Evolutionary conservation across 1,140 invertebrate species (phyloP).

Genomic region (Drosophila gunungcola): DNA sequence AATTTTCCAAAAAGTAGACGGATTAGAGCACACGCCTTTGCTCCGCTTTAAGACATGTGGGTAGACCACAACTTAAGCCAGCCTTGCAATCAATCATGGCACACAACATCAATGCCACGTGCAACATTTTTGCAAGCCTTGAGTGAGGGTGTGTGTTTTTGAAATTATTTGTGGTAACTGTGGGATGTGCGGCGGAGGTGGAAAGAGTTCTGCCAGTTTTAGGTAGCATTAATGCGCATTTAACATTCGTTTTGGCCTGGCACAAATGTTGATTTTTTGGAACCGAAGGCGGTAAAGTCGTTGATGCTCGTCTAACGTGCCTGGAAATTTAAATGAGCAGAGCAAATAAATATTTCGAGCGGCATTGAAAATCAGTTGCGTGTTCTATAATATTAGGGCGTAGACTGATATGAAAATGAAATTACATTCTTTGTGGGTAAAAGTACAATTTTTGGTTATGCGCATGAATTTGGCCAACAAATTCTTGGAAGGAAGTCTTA

Average conservation of each 20-base stretch:
- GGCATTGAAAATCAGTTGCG: slow-evolving; percentile 42
- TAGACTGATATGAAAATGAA: slow-evolving; percentile 1
- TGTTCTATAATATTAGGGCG: slow-evolving; percentile 12
- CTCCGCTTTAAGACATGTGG: slow-evolving; percentile 1
- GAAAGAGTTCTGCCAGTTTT: slow-evolving; percentile 31
- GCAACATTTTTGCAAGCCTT: slow-evolving; percentile 38
- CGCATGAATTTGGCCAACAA: neutral
- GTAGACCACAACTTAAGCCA: slow-evolving; percentile 8
- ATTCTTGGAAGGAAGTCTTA: neutral
- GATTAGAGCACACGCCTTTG: neutral
- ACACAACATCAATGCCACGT: slow-evolving; percentile 42
- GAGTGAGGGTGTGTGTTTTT: slow-evolving; percentile 11
- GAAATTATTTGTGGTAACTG: slow-evolving; percentile 50
- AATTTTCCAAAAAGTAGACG: neutral
- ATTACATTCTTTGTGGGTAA: slow-evolving; percentile 10
- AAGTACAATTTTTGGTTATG: neutral
- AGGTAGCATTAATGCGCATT: slow-evolving; percentile 47
- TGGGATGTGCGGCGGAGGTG: neutral
- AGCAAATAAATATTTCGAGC: slow-evolving; percentile 21
- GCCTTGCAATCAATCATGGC: slow-evolving; percentile 32
- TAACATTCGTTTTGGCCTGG: slow-evolving; percentile 13
- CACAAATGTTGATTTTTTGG: slow-evolving; percentile 15
- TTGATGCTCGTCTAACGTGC: slow-evolving; percentile 29
- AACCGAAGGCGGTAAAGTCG: slow-evolving; percentile 5
- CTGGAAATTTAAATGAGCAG: slow-evolving; percentile 39